phyloP scores from a whole-genome alignment of 2,888 invertebrate genomes.

The Cenopis cana region DNA sequence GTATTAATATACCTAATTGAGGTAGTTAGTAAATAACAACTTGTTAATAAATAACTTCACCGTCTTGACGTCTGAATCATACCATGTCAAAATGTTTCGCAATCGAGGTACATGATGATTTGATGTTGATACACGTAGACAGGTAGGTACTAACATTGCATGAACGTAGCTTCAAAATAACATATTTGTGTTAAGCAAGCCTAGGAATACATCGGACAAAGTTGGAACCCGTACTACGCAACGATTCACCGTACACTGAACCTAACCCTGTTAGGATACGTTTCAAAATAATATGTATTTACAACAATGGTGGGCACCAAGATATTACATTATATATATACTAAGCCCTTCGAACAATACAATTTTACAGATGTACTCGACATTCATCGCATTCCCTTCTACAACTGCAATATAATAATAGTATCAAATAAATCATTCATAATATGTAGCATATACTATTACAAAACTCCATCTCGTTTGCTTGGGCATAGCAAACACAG shows the following conservation, averaged over 20 bases:
- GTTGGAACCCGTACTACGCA: constrained; percentile 20
- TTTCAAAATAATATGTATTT: constrained; percentile 7
- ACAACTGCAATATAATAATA: constrained; percentile 39
- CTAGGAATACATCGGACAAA: neutral
- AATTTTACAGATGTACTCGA: constrained; percentile 9
- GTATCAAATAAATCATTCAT: constrained; percentile 37
- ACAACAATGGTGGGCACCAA: constrained; percentile 31
- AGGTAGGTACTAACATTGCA: too few relatives aligned
- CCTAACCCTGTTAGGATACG: constrained; percentile 3
- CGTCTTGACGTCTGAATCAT: neutral
- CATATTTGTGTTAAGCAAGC: neutral
- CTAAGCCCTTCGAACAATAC: constrained; percentile 32
- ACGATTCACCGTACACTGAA: constrained; percentile 15
- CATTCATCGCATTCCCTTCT: neutral
- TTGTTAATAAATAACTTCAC: too few relatives aligned
- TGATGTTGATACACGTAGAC: too few relatives aligned
- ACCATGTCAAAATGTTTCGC: neutral
- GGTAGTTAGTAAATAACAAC: too few relatives aligned
- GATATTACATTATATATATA: constrained; percentile 34
- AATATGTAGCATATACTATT: constrained; percentile 35
- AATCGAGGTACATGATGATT: too few relatives aligned
- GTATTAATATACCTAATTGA: too few relatives aligned
- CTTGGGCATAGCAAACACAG: constrained; percentile 10
- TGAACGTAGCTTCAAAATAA: neutral
- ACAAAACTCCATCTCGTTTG: constrained; percentile 12